A percentile compares a stretch with the other conserved stretches of the same genome.
Conservation (phyloP, 2,797 vertebrate genomes). For the Amphiprion clarkii region DNA sequence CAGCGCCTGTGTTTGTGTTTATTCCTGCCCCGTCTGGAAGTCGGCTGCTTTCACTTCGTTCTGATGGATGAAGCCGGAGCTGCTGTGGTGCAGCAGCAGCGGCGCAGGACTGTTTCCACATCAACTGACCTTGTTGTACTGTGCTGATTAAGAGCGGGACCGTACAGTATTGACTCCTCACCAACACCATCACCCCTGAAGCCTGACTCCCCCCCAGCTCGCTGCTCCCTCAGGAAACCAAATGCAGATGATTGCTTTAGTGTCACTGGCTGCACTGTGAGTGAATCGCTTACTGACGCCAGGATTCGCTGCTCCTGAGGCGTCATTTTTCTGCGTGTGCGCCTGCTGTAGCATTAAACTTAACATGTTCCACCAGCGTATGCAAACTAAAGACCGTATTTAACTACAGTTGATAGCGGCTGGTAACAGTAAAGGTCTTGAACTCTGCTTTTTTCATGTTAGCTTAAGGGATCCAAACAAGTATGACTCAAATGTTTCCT, state of each 20-base stretch:
- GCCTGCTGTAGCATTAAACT: not conserved
- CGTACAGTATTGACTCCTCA: slow-evolving; percentile 40
- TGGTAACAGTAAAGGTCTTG: too few relatives aligned
- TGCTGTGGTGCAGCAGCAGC: not conserved
- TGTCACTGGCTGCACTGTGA: slow-evolving; percentile 16
- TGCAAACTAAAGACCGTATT: too few relatives aligned
- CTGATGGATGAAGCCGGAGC: slow-evolving; percentile 22
- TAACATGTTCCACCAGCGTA: too few relatives aligned
- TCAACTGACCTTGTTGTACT: slow-evolving; percentile 51
- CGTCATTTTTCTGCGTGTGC: not conserved
- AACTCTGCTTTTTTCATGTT: too few relatives aligned
- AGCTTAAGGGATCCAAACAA: too few relatives aligned
- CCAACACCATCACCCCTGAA: slow-evolving; percentile 32
- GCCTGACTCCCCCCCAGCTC: not conserved
- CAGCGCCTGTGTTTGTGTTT: slow-evolving; percentile 20
- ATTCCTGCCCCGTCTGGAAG: slow-evolving; percentile 26
- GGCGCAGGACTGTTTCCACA: slow-evolving; percentile 21
- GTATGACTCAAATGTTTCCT: too few relatives aligned
- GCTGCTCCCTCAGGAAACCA: slow-evolving; percentile 13
- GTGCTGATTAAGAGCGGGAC: slow-evolving; percentile 49
- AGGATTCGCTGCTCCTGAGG: not conserved
- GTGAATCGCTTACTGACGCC: slow-evolving; percentile 1
- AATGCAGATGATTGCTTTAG: slow-evolving; percentile 25
- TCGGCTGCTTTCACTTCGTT: slow-evolving; percentile 5
- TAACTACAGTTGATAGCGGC: too few relatives aligned